Evolutionary conservation across 2,113 vertebrate species (phyloP).

Genomic region (Microcebus ravelobensis): DNA sequence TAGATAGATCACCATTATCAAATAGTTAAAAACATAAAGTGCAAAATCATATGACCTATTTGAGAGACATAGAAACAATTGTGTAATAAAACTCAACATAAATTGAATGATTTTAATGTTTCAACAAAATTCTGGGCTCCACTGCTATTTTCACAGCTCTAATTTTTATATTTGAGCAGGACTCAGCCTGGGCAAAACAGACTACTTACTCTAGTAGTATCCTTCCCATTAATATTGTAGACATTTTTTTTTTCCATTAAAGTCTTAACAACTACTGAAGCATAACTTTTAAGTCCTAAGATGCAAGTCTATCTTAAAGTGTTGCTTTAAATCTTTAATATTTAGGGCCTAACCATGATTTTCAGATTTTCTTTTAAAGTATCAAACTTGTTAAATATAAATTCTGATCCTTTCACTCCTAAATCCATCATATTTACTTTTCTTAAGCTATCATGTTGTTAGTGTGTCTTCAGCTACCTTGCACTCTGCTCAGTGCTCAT

Average conservation of each 20-base stretch:
- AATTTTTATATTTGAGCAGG: background rate
- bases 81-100: background rate
- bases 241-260: constrained; percentile 32
- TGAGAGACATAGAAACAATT: background rate
- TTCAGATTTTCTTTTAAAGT: constrained; percentile 42
- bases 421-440: background rate
- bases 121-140: background rate
- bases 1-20: background rate
- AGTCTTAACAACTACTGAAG: constrained; percentile 58
- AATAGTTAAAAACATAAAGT: background rate
- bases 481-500: background rate
- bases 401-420: background rate
- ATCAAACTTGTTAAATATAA: constrained; percentile 49
- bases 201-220: background rate
- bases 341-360: background rate
- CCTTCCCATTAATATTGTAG: constrained; percentile 73
- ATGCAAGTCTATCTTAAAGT: constrained; percentile 55
- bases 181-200: background rate
- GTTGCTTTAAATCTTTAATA: constrained; percentile 74
- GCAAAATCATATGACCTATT: background rate
- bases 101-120: constrained; percentile 10
- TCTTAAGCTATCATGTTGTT: background rate
- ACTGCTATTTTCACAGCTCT: background rate
- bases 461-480: background rate
- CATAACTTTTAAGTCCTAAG: constrained; percentile 59